phyloP scores from a whole-genome alignment of 2,797 vertebrate species.

The Chaunax sp. region DNA sequence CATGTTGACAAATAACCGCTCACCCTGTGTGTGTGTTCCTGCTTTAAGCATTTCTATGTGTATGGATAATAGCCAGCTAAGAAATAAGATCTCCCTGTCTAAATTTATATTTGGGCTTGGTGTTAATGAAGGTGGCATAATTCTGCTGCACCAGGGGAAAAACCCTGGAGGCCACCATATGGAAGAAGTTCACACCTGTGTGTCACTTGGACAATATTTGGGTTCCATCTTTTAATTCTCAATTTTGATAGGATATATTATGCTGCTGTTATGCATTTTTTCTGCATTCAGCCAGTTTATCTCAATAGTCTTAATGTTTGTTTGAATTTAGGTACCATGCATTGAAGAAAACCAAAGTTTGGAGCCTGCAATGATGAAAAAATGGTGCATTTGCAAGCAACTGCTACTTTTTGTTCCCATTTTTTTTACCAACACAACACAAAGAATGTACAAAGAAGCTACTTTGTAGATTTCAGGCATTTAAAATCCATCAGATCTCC shows the following conservation, averaged over 20 bases:
- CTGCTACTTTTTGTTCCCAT: no score
- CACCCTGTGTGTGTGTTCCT: not conserved
- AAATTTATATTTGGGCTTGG: conserved; percentile 10
- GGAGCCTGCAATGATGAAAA: no score
- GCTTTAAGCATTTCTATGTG: not conserved
- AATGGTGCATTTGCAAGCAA: no score
- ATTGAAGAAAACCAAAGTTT: not conserved
- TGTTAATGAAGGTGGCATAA: conserved; percentile 25
- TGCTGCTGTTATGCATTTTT: not conserved
- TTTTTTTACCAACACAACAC: no score
- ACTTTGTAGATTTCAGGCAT: no score
- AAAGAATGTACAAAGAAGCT: no score
- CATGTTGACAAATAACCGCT: conserved; percentile 26
- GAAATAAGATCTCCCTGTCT: conserved; percentile 36
- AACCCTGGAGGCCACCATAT: conserved; percentile 32
- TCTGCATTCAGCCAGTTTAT: not conserved
- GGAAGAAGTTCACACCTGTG: conserved; percentile 23
- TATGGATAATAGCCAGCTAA: conserved; percentile 10
- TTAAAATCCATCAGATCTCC: no score
- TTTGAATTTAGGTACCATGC: not conserved
- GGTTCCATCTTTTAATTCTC: not conserved
- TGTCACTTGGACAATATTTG: not conserved
- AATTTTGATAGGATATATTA: not conserved
- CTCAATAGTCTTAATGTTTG: not conserved
- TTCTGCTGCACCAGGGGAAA: conserved; percentile 28